Evolutionary conservation across 2,113 vertebrate species (phyloP).

Genomic region (Leptocoma aspasia): DNA sequence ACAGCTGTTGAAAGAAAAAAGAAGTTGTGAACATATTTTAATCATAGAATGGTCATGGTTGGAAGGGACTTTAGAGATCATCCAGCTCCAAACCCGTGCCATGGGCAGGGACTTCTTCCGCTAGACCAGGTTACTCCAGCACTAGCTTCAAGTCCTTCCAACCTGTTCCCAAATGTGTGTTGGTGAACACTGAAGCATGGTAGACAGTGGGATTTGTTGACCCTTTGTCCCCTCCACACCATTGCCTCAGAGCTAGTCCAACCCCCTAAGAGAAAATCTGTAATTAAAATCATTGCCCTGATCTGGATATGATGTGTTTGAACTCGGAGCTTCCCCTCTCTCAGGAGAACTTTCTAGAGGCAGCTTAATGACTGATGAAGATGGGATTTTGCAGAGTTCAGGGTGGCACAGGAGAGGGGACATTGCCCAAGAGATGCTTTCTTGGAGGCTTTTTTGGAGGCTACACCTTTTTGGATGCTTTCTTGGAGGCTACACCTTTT

Average conservation of each 20-base stretch:
- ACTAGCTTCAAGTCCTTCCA: background rate
- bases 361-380: background rate
- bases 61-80: background rate
- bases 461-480: too few relatives aligned
- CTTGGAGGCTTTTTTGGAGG: background rate
- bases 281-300: background rate
- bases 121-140: background rate
- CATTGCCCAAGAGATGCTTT: background rate
- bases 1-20: background rate
- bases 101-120: background rate
- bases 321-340: background rate
- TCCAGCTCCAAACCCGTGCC: rapidly evolving
- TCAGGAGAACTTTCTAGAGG: background rate
- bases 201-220: background rate
- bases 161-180: background rate
- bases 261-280: background rate
- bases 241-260: background rate
- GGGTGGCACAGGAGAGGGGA: background rate
- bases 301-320: background rate
- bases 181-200: background rate
- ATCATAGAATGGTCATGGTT: background rate
- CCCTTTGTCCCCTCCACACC: background rate
- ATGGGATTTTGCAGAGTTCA: background rate
- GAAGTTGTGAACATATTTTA: background rate
- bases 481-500: background rate